A percentile compares a stretch with the other conserved stretches of the same genome.
These are phyloP conservation scores for Urocolius indicus DNA, from an alignment of 2,113 vertebrate genomes.

Conservation along the genomic window DNA sequence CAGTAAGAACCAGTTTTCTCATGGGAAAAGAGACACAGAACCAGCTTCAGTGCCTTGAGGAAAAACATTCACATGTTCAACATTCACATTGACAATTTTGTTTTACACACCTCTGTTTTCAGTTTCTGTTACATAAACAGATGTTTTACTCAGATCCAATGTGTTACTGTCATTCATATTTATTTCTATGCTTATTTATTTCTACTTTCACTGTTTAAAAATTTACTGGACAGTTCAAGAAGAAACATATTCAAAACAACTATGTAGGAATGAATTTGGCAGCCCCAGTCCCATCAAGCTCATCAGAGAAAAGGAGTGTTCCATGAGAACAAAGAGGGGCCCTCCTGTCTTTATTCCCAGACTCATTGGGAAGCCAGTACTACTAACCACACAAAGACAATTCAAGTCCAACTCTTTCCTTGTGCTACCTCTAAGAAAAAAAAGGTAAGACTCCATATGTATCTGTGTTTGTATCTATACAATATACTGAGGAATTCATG, in stretches of 20 bases:
- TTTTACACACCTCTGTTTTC: neutral
- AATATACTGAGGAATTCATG: neutral
- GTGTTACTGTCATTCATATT: neutral
- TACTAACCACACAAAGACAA: neutral
- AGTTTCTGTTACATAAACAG: neutral
- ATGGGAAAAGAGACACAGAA: neutral
- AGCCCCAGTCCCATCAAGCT: neutral
- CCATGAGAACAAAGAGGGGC: neutral
- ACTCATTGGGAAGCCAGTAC: neutral
- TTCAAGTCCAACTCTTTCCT: neutral
- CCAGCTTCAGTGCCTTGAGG: neutral
- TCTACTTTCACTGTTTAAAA: neutral
- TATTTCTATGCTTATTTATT: neutral
- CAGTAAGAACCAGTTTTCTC: neutral
- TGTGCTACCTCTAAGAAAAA: neutral
- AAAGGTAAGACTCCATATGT: neutral
- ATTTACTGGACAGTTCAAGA: neutral
- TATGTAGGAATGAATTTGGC: neutral
- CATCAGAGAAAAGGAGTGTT: neutral
- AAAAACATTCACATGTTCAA: neutral
- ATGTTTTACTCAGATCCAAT: neutral
- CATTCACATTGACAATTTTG: rapidly evolving
- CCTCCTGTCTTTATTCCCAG: neutral
- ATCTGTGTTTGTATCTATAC: neutral
- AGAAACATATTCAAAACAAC: neutral